Conservation (phyloP, 2,113 vertebrate genomes). For the Atractosteus spatula region DNA sequence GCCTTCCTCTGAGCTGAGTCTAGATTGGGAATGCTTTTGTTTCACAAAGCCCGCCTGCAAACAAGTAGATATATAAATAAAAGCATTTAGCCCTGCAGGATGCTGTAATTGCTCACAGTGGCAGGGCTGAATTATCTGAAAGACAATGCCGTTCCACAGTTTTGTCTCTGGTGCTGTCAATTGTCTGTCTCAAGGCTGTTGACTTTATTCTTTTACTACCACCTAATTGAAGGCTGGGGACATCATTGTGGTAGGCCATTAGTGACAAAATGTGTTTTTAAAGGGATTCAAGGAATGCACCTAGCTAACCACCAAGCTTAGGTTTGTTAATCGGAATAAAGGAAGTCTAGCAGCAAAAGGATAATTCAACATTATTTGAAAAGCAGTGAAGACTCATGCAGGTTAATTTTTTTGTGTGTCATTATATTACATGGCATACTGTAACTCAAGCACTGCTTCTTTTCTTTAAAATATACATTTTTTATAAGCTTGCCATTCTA, state of each 20-base stretch:
- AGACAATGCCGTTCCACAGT: not conserved
- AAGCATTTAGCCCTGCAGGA: slow-evolving; percentile 2
- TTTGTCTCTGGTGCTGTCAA: not conserved
- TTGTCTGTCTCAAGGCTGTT: not conserved
- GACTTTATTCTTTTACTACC: too few relatives aligned
- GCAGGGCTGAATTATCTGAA: not conserved
- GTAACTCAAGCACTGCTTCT: too few relatives aligned
- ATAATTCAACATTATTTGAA: too few relatives aligned
- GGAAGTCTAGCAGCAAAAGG: too few relatives aligned
- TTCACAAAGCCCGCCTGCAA: not conserved
- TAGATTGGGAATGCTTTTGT: not conserved
- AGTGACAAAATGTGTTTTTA: not conserved
- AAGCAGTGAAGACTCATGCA: too few relatives aligned
- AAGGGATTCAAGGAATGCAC: too few relatives aligned
- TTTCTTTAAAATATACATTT: too few relatives aligned
- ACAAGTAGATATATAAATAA: not conserved
- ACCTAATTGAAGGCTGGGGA: not conserved
- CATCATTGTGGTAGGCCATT: not conserved
- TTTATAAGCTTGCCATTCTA: too few relatives aligned
- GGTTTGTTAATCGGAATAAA: too few relatives aligned
- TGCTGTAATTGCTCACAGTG: not conserved
- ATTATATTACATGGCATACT: too few relatives aligned
- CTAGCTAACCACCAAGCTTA: too few relatives aligned
- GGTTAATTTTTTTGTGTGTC: too few relatives aligned
- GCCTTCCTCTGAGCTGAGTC: not conserved